Percentiles rank a stretch among this genome's conserved stretches.
These are phyloP conservation scores for Hirudo medicinalis DNA, from an alignment of 1,140 invertebrate species.

Conservation along the genomic window DNA sequence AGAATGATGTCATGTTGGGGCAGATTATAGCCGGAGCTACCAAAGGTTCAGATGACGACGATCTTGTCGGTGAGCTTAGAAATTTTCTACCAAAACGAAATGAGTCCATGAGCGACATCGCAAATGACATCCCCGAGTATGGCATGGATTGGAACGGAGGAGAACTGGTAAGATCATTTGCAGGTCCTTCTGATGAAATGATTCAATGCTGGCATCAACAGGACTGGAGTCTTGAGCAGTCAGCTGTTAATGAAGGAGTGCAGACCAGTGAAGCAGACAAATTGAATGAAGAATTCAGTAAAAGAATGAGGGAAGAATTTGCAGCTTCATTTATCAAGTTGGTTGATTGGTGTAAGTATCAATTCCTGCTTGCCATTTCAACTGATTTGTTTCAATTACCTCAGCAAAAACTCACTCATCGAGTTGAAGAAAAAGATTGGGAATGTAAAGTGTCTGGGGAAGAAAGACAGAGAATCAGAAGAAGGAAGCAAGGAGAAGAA, in stretches of 20 bases:
- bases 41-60: neutral
- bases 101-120: neutral
- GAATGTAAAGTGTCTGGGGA: neutral
- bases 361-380: neutral
- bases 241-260: neutral
- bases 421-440: slow-evolving; percentile 6
- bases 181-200: neutral
- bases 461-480: neutral
- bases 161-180: slow-evolving; percentile 1
- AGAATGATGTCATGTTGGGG: slow-evolving; percentile 6
- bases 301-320: slow-evolving; percentile 13
- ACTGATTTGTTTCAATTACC: neutral
- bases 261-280: neutral
- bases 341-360: neutral
- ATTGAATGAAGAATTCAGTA: slow-evolving; percentile 13
- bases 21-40: neutral
- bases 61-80: neutral
- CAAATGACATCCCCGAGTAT: neutral
- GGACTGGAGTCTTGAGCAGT: neutral
- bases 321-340: slow-evolving; percentile 1
- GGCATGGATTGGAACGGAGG: neutral
- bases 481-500: neutral
- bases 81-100: slow-evolving; percentile 1
- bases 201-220: neutral
- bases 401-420: neutral